These are phyloP conservation scores for Sisyra terminalis DNA, from an alignment of 2,888 invertebrate species.

Conservation along the genomic window DNA sequence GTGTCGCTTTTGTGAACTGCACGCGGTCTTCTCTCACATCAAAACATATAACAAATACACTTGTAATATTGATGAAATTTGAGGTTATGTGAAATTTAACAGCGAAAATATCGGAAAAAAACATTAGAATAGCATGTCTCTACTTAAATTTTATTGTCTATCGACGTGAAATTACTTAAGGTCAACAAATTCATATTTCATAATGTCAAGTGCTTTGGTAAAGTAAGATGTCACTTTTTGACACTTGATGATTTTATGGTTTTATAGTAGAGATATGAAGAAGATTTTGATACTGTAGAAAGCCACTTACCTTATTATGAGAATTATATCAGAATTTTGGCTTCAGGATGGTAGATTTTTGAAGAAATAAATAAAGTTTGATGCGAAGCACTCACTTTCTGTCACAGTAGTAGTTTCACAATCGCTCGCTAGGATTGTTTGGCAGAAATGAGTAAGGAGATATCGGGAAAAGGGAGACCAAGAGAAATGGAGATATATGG, in stretches of 20 bases:
- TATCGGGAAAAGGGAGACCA: background rate
- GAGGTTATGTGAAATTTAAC: slow-evolving; percentile 4
- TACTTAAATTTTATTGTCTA: slow-evolving; percentile 1
- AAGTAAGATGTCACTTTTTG: background rate
- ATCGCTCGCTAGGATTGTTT: too few relatives aligned
- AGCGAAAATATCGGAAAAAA: too few relatives aligned
- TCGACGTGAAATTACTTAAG: background rate
- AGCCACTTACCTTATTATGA: background rate
- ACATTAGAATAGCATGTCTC: background rate
- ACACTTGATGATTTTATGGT: background rate
- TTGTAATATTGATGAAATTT: background rate
- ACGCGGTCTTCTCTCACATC: too few relatives aligned
- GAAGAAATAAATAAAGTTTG: background rate
- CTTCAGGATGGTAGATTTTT: background rate
- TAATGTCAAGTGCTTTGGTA: slow-evolving; percentile 3
- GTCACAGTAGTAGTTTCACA: too few relatives aligned
- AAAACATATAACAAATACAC: too few relatives aligned
- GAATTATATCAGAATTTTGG: background rate
- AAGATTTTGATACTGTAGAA: background rate
- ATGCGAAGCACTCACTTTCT: background rate
- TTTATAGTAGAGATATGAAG: background rate
- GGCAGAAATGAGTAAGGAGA: background rate
- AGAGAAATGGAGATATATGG: too few relatives aligned
- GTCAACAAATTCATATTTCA: slow-evolving; percentile 4
- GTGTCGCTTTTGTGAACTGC: slow-evolving; percentile 15